Evolutionary conservation across 2,888 invertebrate genomes (phyloP), one percentile per base, ranked within the genome.

Genomic region (Clunio marinus): DNA sequence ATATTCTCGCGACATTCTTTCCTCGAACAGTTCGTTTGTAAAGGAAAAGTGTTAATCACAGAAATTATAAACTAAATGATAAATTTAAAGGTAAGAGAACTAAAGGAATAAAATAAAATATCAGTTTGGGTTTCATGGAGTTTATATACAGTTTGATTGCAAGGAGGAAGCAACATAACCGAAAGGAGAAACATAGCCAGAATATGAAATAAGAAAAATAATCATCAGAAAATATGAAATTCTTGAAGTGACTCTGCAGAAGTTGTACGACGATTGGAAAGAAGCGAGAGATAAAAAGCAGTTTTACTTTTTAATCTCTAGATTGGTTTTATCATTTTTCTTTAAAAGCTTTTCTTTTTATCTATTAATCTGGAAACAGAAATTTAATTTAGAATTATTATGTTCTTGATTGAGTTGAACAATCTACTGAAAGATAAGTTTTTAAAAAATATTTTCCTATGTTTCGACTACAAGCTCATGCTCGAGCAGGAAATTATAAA

Each of bases 291-390:
- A 32, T 32, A 32, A 32, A n/a, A n/a, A n/a, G n/a, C n/a, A n/a
- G n/a, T n/a, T n/a, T n/a, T n/a, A n/a, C n/a, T n/a, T 32, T 32
- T 32, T 32, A 32, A 32, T 32, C 5, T 32, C 32, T 32, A 10
- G 32, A n/a, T n/a, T n/a, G n/a, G n/a, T n/a, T n/a, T n/a, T n/a
- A n/a, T n/a, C n/a, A n/a, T n/a, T 15, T 41, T 32, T 32, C 10
- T 41, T 15, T 4, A 32, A 32, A 32, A 32, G 10, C 2, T 41
- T 41, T 41, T n/a, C 41, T 41, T 41, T 41, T 15, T n/a, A n/a
- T n/a, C n/a, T n/a, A n/a, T 41, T 41, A 41, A 41, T 41, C 41
- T 41, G 41, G n/a, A 41, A 41, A 41, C 41, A 41, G 41, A 41
- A 41, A 41, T 41, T 41, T 41, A 41, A 41, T 41, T 41, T 41